A percentile compares a stretch with the other conserved stretches of the same genome.
Evolutionary conservation across 2,113 vertebrate species (phyloP).

Genomic region (Thoracochromis brauschi): DNA sequence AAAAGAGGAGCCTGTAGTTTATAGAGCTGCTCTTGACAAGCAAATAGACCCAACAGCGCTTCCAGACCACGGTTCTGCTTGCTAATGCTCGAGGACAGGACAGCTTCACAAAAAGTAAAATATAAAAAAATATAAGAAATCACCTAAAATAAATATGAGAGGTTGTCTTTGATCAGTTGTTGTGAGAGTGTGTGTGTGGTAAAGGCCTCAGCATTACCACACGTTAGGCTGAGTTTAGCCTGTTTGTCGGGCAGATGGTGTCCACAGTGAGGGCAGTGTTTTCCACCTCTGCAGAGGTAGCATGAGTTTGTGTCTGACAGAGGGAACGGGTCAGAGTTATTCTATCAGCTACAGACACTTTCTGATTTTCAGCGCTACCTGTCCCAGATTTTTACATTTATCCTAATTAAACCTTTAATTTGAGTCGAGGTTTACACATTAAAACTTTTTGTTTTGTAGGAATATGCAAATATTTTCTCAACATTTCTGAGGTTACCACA

Average conservation of each 20-base stretch:
- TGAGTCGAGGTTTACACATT: not conserved
- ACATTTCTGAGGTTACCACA: not conserved
- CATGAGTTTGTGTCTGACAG: not conserved
- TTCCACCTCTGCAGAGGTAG: not conserved
- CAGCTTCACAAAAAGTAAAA: not conserved
- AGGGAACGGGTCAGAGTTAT: not conserved
- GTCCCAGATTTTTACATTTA: not conserved
- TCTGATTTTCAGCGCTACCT: not conserved
- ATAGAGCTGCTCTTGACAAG: not conserved
- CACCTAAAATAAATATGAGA: not conserved
- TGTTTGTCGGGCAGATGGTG: fast-evolving
- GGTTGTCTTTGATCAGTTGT: not conserved
- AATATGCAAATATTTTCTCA: not conserved
- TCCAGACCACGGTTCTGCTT: not conserved
- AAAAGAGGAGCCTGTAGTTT: not conserved
- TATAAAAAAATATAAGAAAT: not conserved
- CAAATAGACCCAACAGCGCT: not conserved
- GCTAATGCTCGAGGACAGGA: not conserved
- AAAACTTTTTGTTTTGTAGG: not conserved
- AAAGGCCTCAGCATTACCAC: not conserved
- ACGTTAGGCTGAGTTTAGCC: not conserved
- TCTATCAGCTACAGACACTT: not conserved
- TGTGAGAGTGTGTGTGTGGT: not conserved
- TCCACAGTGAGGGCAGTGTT: not conserved
- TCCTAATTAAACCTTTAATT: not conserved